Conservation (phyloP, 2,113 vertebrate genomes). For the Mesoclemmys tuberculata region DNA sequence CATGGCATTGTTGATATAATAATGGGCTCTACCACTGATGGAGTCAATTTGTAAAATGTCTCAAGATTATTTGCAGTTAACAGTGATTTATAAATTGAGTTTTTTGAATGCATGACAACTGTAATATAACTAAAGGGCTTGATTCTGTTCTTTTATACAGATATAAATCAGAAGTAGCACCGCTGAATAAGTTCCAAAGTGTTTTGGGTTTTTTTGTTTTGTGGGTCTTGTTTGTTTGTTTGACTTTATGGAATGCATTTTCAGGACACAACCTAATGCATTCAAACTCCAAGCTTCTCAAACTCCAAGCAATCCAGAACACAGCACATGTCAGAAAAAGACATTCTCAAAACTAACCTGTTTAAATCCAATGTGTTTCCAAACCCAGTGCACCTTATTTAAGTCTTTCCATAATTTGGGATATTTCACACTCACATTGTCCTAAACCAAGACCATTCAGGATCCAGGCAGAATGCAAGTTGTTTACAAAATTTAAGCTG, state of each 20-base stretch:
- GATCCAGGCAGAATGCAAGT: neutral
- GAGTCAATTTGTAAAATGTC: neutral
- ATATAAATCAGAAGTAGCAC: neutral
- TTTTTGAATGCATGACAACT: neutral
- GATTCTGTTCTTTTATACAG: neutral
- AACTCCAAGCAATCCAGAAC: neutral
- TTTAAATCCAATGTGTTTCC: neutral
- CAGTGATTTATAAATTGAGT: neutral
- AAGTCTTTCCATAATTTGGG: neutral
- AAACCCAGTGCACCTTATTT: neutral
- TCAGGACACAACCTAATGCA: neutral
- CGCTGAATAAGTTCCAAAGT: neutral
- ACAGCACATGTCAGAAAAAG: neutral
- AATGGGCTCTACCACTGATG: neutral
- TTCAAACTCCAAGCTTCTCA: neutral
- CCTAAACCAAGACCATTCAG: neutral
- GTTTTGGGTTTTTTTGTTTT: neutral
- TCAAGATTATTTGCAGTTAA: neutral
- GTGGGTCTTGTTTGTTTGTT: fast-evolving
- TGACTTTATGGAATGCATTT: neutral
- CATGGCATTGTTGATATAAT: neutral
- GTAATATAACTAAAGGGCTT: neutral
- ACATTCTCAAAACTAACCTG: neutral
- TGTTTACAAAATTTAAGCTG: neutral
- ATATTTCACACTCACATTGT: neutral